Percentiles rank a stretch among this genome's conserved stretches.
These are phyloP conservation scores for Branchipolynoe longqiensis DNA, from an alignment of 2,888 invertebrate species.

Conservation along the genomic window DNA sequence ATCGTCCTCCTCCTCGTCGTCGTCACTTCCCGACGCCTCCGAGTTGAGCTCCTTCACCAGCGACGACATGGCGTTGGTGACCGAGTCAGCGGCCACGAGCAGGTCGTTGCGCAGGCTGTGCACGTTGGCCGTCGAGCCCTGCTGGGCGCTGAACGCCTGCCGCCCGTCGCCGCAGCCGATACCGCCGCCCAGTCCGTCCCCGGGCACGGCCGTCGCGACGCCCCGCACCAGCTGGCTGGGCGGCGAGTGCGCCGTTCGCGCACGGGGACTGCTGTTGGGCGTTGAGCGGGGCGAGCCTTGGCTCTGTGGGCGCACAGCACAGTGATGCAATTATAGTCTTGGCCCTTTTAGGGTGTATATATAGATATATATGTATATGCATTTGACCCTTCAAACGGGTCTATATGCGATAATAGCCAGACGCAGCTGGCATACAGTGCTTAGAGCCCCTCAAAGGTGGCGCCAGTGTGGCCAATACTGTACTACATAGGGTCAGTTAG, in stretches of 20 bases:
- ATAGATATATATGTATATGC: no score
- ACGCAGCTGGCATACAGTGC: no score
- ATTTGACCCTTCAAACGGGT: no score
- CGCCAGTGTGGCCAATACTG: no score
- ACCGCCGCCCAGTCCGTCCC: conserved; percentile 78
- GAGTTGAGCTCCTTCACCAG: conserved; percentile 97
- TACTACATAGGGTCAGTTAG: no score
- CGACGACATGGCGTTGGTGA: conserved; percentile 98
- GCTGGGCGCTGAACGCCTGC: conserved; percentile 78
- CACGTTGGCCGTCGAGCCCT: conserved; percentile 60
- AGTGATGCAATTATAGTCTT: neutral
- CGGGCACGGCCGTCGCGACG: conserved; percentile 77
- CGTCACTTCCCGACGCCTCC: conserved; percentile 71
- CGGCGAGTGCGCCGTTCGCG: conserved; percentile 74
- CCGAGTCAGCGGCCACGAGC: conserved; percentile 96
- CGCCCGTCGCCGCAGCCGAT: conserved; percentile 84
- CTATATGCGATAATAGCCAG: no score
- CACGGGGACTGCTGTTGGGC: conserved; percentile 76
- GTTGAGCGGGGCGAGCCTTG: conserved; percentile 79
- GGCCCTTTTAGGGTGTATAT: neutral
- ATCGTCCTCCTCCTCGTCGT: conserved; percentile 64
- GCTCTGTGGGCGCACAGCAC: conserved; percentile 75
- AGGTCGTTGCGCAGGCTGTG: conserved; percentile 86
- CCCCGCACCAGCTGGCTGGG: conserved; percentile 66
- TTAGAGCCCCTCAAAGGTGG: no score